Conservation (phyloP, 2,797 vertebrate genomes). For the Sorex maritimensis region DNA sequence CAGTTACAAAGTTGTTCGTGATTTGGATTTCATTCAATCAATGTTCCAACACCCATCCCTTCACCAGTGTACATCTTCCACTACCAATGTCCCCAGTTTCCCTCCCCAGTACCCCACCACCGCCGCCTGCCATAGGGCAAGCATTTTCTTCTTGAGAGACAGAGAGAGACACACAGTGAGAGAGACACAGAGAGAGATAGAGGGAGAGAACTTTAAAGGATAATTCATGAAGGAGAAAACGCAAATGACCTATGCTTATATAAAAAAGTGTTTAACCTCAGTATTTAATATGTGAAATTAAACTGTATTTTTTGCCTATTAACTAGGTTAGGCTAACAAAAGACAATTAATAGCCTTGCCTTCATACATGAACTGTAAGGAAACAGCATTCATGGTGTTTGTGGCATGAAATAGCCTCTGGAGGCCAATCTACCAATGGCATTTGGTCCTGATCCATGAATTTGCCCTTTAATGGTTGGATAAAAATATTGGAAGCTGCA, state of each 20-base stretch:
- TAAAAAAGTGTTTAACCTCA: slow-evolving; percentile 35
- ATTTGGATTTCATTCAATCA: too few species aligned
- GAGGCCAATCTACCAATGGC: background rate
- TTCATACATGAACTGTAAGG: too few species aligned
- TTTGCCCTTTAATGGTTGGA: background rate
- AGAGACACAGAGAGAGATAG: background rate
- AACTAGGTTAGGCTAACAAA: background rate
- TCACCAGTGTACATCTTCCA: too few species aligned
- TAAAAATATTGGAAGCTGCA: background rate
- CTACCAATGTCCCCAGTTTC: too few species aligned
- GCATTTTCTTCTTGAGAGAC: too few species aligned
- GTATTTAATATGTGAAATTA: slow-evolving; percentile 56
- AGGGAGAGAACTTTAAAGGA: background rate
- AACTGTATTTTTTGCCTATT: background rate
- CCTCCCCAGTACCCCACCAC: too few species aligned
- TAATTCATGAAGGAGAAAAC: slow-evolving; percentile 37
- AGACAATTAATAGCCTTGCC: background rate
- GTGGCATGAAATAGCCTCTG: background rate
- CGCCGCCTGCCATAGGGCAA: too few species aligned
- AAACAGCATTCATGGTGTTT: background rate
- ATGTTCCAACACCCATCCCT: too few species aligned
- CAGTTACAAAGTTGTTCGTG: too few species aligned
- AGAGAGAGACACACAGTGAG: background rate
- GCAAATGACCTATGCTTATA: background rate
- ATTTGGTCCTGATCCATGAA: background rate